Base-by-base conservation (phyloP, 2,797 vertebrate genomes). In the Tragopan temminckii region DNA sequence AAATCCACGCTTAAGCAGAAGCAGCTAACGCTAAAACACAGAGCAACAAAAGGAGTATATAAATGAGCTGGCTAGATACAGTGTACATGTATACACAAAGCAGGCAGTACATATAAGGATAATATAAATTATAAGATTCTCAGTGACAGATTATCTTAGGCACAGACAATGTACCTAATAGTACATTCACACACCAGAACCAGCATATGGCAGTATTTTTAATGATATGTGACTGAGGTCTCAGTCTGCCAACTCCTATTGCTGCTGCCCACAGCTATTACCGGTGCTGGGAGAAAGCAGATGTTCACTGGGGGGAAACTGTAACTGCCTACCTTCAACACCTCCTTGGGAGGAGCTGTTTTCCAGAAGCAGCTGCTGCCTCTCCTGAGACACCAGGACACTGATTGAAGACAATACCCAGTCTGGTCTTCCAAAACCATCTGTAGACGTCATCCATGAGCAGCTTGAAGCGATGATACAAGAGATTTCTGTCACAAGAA, bases 401-500 rank as follows among this genome's bases (percentile, higher is more conserved):
- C 94, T 94, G 76, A 97, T 95, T 31, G 98, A 98, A 88, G 97
- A 97, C 33, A 98, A 95, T 13, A 89, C 94, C 99, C 99, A 99
- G 95, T 99, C 99, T 5, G 97, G 95, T 50, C 97, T 98, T 69
- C 95, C 97, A 89, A 94, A 90, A 36, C 89, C 97, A 93, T 98
- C 97, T 91, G 98, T 97, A 83, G 99, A 99, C 4, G 97, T 96
- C 64, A 96, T 97, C 99, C 99, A 99, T 59, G 97, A 96, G 77
- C 99, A 99, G 46, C 85, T 94, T 43, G 98, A 98, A 86, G 99
- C 98, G 58, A 98, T 98, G 97, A 98, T 93, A 95, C 99, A 99
- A 81, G 97, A 97, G 43, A 89, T 89, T 90, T 97, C 98, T 99
- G 97, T 40, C 29, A 80, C 1, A 52, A 93, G 74, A 94, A 95